A percentile compares a stretch with the other conserved stretches of the same genome.
Evolutionary conservation across 2,888 invertebrate genomes (phyloP).

Genomic region (Dioctria linearis): DNA sequence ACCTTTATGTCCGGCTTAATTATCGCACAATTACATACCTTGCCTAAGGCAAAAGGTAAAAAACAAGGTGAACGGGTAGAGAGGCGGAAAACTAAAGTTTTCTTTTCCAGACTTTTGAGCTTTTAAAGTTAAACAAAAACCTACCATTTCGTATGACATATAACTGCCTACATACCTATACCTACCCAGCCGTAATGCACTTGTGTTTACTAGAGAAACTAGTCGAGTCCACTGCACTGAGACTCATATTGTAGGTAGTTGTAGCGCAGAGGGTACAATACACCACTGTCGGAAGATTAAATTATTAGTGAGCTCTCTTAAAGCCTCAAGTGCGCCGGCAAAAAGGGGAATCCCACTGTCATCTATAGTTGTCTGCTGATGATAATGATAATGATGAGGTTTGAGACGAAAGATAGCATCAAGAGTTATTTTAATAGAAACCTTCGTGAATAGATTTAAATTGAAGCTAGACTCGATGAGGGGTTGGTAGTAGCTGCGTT

Average conservation of each 20-base stretch:
- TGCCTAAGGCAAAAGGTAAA: not conserved
- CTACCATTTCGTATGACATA: not conserved
- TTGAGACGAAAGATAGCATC: too few species aligned
- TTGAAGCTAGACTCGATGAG: not conserved
- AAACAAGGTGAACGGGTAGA: not conserved
- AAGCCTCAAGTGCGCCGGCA: not conserved
- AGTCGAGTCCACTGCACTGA: too few species aligned
- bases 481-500: not conserved
- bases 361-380: too few species aligned
- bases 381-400: too few species aligned
- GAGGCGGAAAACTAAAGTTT: constrained; percentile 6
- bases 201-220: not conserved
- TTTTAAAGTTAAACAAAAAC: constrained; percentile 33
- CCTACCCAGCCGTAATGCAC: not conserved
- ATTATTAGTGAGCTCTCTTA: not conserved
- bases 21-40: constrained; percentile 38
- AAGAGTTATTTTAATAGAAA: too few species aligned
- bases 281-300: not conserved
- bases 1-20: constrained; percentile 41
- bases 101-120: constrained; percentile 34
- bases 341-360: not conserved
- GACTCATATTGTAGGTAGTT: not conserved
- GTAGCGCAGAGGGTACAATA: not conserved
- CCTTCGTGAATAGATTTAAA: not conserved
- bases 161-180: not conserved